phyloP scores from a whole-genome alignment of 1,140 invertebrate species.

The Meteorus sp. region DNA sequence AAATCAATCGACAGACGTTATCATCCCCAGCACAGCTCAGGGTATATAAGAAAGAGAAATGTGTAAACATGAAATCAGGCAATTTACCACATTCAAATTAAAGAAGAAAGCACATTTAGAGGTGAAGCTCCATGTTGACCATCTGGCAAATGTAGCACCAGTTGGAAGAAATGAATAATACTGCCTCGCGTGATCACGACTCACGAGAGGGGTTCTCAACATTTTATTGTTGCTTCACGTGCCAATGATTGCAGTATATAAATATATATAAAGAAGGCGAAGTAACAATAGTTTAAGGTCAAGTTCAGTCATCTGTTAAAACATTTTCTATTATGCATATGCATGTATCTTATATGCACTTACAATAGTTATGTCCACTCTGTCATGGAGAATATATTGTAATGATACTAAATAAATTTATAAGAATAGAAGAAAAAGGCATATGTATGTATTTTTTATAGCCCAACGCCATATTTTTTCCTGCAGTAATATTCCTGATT shows the following conservation, averaged over 20 bases:
- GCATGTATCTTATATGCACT: too few species aligned
- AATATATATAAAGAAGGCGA: not conserved
- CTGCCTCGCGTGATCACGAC: constrained; percentile 34
- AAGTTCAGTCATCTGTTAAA: too few species aligned
- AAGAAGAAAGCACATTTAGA: constrained; percentile 16
- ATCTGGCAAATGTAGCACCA: constrained; percentile 32
- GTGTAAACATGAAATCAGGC: not conserved
- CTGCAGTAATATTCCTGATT: not conserved
- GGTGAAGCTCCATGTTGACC: constrained; percentile 20
- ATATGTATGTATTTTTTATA: too few species aligned
- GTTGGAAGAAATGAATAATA: constrained; percentile 31
- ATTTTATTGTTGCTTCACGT: constrained; percentile 29
- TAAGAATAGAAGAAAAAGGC: too few species aligned
- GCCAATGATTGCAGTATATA: constrained; percentile 34
- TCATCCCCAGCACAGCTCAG: too few species aligned
- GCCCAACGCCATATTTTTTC: too few species aligned
- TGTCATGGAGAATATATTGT: too few species aligned
- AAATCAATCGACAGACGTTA: too few species aligned
- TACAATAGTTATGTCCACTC: too few species aligned
- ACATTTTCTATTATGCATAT: too few species aligned
- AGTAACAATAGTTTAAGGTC: not conserved
- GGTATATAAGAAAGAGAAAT: not conserved
- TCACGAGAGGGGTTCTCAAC: constrained; percentile 11
- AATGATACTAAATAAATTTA: too few species aligned
- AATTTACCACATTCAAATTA: not conserved